Percentiles rank a stretch among this genome's conserved stretches.
phyloP scores from a whole-genome alignment of 2,888 invertebrate species.

The Cephus spinipes region DNA sequence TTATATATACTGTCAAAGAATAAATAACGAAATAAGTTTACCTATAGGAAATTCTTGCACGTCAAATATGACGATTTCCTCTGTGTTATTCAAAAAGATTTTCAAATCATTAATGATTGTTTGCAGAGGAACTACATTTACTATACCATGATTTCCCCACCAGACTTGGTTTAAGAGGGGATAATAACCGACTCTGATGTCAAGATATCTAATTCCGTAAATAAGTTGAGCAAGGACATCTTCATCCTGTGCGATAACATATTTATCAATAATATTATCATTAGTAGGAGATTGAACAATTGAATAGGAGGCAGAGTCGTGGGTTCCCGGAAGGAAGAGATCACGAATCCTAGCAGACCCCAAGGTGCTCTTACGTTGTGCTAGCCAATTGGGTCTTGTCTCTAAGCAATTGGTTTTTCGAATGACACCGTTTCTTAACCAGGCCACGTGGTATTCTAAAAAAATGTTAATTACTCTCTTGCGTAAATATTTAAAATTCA shows the following conservation, averaged over 20 bases:
- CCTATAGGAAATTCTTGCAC: conserved; percentile 73
- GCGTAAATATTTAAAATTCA: not conserved
- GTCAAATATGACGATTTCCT: conserved; percentile 73
- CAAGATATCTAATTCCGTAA: conserved; percentile 73
- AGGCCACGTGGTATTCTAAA: conserved; percentile 48
- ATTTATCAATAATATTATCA: conserved; percentile 66
- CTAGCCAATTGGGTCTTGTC: conserved; percentile 73
- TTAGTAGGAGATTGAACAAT: conserved; percentile 37
- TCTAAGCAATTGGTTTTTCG: conserved; percentile 67
- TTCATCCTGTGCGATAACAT: conserved; percentile 71
- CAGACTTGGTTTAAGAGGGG: conserved; percentile 58
- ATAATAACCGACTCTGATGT: conserved; percentile 72
- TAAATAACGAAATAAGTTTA: conserved; percentile 37
- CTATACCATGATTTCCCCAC: conserved; percentile 72
- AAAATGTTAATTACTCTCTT: conserved; percentile 7
- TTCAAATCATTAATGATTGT: conserved; percentile 69
- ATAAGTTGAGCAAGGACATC: conserved; percentile 71
- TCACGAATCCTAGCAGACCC: conserved; percentile 68
- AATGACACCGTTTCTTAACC: conserved; percentile 52
- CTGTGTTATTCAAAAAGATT: conserved; percentile 70
- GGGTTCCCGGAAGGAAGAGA: conserved; percentile 78
- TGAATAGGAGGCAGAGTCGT: conserved; percentile 75
- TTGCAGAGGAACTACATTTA: conserved; percentile 67
- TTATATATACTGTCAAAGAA: not conserved
- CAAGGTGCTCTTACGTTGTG: conserved; percentile 65